Percentiles rank a stretch among this genome's conserved stretches.
Conservation (phyloP, 1,140 invertebrate species). For the Drosophila carrolli region DNA sequence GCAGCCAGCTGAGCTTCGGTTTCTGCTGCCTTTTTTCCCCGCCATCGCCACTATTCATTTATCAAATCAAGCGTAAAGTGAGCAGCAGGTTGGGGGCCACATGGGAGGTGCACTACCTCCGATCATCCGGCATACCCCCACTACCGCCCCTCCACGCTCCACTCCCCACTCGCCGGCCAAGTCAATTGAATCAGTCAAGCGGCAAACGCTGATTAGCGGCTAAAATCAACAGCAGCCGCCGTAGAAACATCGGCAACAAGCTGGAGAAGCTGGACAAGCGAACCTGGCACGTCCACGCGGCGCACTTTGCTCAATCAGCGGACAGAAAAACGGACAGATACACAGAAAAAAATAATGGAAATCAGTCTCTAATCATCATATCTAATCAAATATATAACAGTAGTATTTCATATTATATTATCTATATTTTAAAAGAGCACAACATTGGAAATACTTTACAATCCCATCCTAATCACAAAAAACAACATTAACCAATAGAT, state of each 20-base stretch:
- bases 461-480: no score
- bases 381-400: no score
- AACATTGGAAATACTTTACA: no score
- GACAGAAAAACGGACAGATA: constrained; percentile 2
- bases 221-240: constrained; percentile 42
- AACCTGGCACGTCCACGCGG: constrained; percentile 33
- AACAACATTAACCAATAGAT: no score
- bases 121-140: neutral
- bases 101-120: constrained; percentile 22
- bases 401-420: no score
- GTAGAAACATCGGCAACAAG: constrained; percentile 21
- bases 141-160: neutral
- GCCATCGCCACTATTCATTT: constrained; percentile 65
- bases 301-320: constrained; percentile 49
- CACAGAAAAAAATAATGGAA: neutral
- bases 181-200: constrained; percentile 77
- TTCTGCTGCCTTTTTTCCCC: constrained; percentile 9
- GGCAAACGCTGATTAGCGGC: constrained; percentile 72
- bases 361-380: no score
- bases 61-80: constrained; percentile 73
- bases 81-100: constrained; percentile 40
- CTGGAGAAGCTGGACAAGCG: constrained; percentile 27
- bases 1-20: constrained; percentile 54
- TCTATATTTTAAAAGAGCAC: no score
- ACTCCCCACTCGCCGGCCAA: constrained; percentile 10